phyloP scores from a whole-genome alignment of 64 coral and sea anemone genomes.

The Stichodactyla helianthus region DNA sequence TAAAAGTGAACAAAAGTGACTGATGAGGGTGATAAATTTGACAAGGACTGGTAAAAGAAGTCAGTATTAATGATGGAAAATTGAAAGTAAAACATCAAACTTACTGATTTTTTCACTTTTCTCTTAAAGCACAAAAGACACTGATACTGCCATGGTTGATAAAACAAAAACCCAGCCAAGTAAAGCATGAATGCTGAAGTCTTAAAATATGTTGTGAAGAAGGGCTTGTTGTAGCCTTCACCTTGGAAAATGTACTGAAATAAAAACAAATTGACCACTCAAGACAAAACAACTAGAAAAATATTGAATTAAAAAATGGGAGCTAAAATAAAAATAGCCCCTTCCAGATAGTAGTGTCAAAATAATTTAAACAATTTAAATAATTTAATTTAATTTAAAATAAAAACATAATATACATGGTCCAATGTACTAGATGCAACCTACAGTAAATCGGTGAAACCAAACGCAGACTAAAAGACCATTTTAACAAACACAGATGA shows the following conservation, averaged over 20 bases:
- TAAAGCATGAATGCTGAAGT: conserved; percentile 88
- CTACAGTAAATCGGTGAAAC: too few species aligned
- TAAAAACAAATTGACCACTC: not conserved
- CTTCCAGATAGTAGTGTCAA: too few species aligned
- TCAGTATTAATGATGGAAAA: not conserved
- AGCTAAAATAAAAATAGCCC: too few species aligned
- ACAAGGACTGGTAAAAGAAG: too few species aligned
- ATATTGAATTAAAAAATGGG: not conserved
- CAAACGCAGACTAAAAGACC: too few species aligned
- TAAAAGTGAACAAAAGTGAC: not conserved
- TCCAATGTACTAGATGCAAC: too few species aligned
- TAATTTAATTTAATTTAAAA: too few species aligned
- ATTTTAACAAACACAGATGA: too few species aligned
- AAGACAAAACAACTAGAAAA: not conserved
- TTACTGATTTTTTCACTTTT: conserved; percentile 14
- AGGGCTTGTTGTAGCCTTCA: conserved; percentile 91
- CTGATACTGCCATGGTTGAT: conserved; percentile 66
- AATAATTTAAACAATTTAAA: too few species aligned
- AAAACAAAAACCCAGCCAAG: conserved; percentile 66
- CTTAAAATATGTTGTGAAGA: conserved; percentile 97
- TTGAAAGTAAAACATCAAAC: not conserved
- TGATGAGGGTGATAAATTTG: too few species aligned
- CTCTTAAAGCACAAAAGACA: conserved; percentile 17
- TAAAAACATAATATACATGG: too few species aligned
- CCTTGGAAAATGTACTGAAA: conserved; percentile 89